Conservation (phyloP, 1,140 invertebrate species). For the Euglossa dilemma region DNA sequence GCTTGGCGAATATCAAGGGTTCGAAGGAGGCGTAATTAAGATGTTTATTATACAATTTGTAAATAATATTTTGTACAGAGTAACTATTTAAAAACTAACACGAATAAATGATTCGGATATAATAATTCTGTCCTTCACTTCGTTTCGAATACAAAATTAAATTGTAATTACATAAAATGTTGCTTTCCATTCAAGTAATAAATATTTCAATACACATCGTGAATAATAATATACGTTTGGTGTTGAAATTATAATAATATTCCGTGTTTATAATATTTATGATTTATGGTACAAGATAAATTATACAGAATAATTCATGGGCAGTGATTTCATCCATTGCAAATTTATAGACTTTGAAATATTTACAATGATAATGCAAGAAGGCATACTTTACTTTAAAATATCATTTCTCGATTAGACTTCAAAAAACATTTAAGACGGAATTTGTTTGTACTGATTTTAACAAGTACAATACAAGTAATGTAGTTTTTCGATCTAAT, state of each 20-base stretch:
- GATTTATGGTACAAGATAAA: neutral
- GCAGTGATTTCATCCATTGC: neutral
- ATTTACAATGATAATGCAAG: conserved; percentile 6
- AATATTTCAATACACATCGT: neutral
- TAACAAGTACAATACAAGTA: conserved; percentile 13
- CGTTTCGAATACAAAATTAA: conserved; percentile 10
- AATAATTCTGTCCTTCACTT: neutral
- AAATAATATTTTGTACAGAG: conserved; percentile 55
- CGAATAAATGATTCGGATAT: conserved; percentile 26
- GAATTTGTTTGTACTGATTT: conserved; percentile 13
- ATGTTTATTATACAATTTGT: conserved; percentile 37
- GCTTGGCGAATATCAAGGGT: conserved; percentile 99
- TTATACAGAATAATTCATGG: conserved; percentile 8
- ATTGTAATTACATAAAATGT: neutral
- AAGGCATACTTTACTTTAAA: neutral
- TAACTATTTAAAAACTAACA: conserved; percentile 16
- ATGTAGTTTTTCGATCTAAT: neutral
- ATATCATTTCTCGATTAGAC: neutral
- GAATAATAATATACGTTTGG: neutral
- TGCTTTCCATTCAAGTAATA: neutral
- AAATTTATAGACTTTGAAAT: conserved; percentile 23
- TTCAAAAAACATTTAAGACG: conserved; percentile 18
- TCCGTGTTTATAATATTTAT: neutral
- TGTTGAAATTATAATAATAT: neutral
- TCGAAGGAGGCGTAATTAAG: conserved; percentile 92